These are phyloP conservation scores for Camptogramma bilineatum DNA, from an alignment of 2,888 invertebrate genomes.

Conservation along the genomic window DNA sequence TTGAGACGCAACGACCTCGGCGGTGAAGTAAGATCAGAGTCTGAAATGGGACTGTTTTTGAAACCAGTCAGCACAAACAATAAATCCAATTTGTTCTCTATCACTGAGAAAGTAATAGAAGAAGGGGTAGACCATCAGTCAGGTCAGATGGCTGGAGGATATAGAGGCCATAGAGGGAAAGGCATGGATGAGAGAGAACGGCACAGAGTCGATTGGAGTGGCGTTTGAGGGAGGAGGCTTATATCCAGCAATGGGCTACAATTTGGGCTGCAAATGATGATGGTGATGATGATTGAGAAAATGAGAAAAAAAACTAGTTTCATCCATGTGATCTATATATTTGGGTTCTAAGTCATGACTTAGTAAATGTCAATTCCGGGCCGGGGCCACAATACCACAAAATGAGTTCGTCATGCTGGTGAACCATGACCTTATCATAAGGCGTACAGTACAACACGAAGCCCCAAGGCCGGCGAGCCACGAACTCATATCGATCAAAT, in stretches of 20 bases:
- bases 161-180: too few species aligned
- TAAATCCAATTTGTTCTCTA: background rate
- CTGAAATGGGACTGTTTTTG: background rate
- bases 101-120: conserved; percentile 4
- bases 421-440: conserved; percentile 66
- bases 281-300: too few species aligned
- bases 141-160: too few species aligned
- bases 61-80: background rate
- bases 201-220: too few species aligned
- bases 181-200: too few species aligned
- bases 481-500: conserved; percentile 59
- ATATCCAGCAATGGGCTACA: too few species aligned
- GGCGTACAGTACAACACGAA: conserved; percentile 49
- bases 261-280: too few species aligned
- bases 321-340: background rate
- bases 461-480: conserved; percentile 53
- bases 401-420: conserved; percentile 33
- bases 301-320: background rate
- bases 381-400: conserved; percentile 19
- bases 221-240: too few species aligned
- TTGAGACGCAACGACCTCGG: background rate
- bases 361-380: conserved; percentile 15
- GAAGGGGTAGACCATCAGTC: too few species aligned
- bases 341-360: background rate
- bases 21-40: background rate